Conservation (phyloP, 2,797 vertebrate genomes). For the Avahi laniger region DNA sequence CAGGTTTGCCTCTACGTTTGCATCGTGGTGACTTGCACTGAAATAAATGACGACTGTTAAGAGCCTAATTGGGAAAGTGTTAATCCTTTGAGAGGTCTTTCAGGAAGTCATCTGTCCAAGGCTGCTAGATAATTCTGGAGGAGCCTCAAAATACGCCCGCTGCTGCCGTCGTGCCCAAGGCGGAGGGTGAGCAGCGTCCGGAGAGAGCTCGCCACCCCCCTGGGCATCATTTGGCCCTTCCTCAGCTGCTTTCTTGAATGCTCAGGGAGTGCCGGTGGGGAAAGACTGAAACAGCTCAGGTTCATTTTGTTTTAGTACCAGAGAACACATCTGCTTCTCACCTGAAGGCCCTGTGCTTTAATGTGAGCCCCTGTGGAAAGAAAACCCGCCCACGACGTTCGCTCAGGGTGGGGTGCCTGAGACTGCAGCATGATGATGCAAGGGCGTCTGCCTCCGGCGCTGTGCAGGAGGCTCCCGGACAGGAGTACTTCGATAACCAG, state of each 20-base stretch:
- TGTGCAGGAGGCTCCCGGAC: background rate
- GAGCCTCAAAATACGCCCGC: background rate
- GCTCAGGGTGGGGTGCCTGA: background rate
- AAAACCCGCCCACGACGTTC: fast-evolving
- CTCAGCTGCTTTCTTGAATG: background rate
- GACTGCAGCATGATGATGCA: background rate
- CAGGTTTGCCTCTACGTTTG: background rate
- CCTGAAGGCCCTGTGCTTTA: background rate
- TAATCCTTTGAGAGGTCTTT: background rate
- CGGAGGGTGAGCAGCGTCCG: background rate
- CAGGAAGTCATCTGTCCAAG: background rate
- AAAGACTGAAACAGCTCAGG: background rate
- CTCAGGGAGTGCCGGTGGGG: background rate
- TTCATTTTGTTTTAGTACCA: background rate
- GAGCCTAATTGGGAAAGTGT: background rate
- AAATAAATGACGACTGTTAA: background rate
- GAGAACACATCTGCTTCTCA: background rate
- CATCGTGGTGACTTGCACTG: background rate
- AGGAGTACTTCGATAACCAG: background rate
- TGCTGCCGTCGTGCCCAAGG: background rate
- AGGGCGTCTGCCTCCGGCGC: background rate
- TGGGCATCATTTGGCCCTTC: fast-evolving
- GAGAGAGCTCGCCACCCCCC: background rate
- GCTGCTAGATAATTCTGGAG: background rate
- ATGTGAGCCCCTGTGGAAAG: fast-evolving